phyloP scores from a whole-genome alignment of 2,888 invertebrate species.

The Pterostichus niger region DNA sequence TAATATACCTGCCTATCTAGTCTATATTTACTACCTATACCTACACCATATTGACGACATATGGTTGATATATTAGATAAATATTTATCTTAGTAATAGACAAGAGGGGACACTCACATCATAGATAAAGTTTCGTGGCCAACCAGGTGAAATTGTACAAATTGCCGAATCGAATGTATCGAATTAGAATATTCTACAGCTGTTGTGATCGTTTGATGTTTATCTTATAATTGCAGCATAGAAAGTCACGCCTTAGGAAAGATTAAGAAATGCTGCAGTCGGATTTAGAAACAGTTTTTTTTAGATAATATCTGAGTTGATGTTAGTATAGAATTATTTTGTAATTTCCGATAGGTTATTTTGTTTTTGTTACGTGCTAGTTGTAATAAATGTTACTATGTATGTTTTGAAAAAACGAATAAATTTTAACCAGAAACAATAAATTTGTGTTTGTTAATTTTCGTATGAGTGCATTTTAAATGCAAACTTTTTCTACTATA shows the following conservation, averaged over 20 bases:
- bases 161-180: not conserved
- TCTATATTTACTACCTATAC: constrained; percentile 20
- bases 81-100: constrained; percentile 40
- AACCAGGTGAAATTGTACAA: constrained; percentile 29
- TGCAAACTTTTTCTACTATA: not conserved
- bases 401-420: not conserved
- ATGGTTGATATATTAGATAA: constrained; percentile 35
- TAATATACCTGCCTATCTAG: not conserved
- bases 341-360: not conserved
- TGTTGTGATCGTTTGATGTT: constrained; percentile 24
- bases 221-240: constrained; percentile 32
- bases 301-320: not conserved
- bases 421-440: too few species aligned
- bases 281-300: constrained; percentile 4
- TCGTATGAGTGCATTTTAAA: not conserved
- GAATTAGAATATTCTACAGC: constrained; percentile 34
- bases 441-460: not conserved
- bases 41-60: constrained; percentile 43
- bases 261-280: constrained; percentile 27
- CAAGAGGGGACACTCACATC: constrained; percentile 37
- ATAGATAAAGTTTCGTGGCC: constrained; percentile 7
- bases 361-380: not conserved
- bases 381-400: too few species aligned
- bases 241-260: constrained; percentile 39
- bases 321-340: constrained; percentile 13